A percentile compares a stretch with the other conserved stretches of the same genome.
Evolutionary conservation across 2,797 vertebrate species (phyloP).

Genomic region (Spondyliosoma cantharus): DNA sequence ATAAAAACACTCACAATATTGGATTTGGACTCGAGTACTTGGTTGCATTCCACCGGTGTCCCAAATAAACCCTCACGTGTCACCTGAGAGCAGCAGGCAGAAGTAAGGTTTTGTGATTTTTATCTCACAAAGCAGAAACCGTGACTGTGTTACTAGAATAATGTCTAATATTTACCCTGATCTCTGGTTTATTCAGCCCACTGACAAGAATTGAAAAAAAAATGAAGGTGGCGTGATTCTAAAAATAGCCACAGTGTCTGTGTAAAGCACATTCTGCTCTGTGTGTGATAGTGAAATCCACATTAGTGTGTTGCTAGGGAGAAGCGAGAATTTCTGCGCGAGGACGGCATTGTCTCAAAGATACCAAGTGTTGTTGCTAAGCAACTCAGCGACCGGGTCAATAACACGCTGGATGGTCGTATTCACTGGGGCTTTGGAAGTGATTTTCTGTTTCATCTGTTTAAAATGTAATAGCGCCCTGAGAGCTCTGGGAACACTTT

Average conservation of each 20-base stretch:
- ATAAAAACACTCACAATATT: too few species aligned
- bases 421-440: slow-evolving; percentile 61
- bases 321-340: slow-evolving; percentile 63
- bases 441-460: slow-evolving; percentile 74
- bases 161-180: neutral
- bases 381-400: slow-evolving; percentile 81
- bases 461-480: slow-evolving; percentile 57
- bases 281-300: slow-evolving; percentile 57
- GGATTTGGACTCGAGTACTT: too few species aligned
- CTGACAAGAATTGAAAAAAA: neutral
- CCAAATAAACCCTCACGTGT: slow-evolving; percentile 22
- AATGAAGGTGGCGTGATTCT: slow-evolving; percentile 43
- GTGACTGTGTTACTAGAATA: neutral
- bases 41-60: neutral
- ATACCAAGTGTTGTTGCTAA: slow-evolving; percentile 79
- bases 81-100: neutral
- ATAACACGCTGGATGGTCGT: slow-evolving; percentile 69
- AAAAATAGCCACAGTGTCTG: slow-evolving; percentile 68
- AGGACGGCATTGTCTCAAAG: slow-evolving; percentile 70
- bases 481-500: slow-evolving; percentile 53
- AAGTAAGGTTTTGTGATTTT: neutral
- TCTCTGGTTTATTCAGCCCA: slow-evolving; percentile 32
- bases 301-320: slow-evolving; percentile 76
- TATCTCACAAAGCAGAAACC: neutral
- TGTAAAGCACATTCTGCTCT: slow-evolving; percentile 35